phyloP scores from a whole-genome alignment of 2,797 vertebrate species.

The Acomys russatus region DNA sequence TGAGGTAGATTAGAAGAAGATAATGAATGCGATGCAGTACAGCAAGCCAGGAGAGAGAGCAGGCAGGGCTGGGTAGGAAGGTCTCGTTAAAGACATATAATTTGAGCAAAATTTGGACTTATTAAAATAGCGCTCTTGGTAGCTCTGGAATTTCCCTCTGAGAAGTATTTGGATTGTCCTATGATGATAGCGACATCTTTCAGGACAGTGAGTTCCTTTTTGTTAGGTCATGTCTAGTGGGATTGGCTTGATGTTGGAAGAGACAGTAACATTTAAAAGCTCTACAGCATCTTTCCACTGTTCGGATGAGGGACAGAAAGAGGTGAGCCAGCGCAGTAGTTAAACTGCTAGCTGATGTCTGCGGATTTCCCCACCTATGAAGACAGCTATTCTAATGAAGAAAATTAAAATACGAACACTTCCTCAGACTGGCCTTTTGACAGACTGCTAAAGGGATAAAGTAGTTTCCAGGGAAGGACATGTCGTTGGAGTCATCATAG shows the following conservation, averaged over 20 bases:
- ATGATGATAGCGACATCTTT: not conserved
- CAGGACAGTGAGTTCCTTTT: not conserved
- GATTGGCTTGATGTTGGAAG: not conserved
- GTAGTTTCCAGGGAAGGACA: not conserved
- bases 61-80: not conserved
- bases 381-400: not conserved
- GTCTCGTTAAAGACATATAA: not conserved
- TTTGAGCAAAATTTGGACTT: conserved; percentile 1
- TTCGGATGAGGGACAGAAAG: not conserved
- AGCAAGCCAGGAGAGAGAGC: not conserved
- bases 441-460: not conserved
- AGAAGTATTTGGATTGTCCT: not conserved
- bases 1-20: not conserved
- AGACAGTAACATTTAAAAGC: not conserved
- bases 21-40: not conserved
- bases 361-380: not conserved
- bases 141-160: not conserved
- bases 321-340: not conserved
- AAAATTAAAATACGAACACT: conserved; percentile 17
- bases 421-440: conserved; percentile 9
- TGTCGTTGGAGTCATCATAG: not conserved
- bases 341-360: not conserved
- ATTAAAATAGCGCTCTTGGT: not conserved
- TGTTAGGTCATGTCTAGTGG: not conserved
- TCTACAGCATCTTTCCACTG: not conserved